A percentile compares a stretch with the other conserved stretches of the same genome.
Conservation (phyloP, 2,113 vertebrate species). For the Chionodraco myersi region DNA sequence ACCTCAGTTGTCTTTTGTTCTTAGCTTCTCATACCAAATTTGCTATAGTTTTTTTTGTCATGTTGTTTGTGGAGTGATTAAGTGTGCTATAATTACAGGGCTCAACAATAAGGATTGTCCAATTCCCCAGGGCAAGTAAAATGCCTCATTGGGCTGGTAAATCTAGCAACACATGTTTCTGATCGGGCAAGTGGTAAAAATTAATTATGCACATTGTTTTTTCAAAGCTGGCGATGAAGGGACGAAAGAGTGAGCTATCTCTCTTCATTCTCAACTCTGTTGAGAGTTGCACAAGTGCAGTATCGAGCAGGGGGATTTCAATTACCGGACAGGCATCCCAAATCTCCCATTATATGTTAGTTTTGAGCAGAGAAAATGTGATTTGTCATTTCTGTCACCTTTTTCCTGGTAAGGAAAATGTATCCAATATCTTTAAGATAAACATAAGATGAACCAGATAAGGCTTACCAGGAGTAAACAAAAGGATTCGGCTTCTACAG, state of each 20-base stretch:
- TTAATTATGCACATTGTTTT: no score
- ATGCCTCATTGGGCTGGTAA: no score
- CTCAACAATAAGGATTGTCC: no score
- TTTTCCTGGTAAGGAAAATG: not conserved
- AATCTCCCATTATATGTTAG: not conserved
- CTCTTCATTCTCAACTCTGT: no score
- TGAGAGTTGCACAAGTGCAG: no score
- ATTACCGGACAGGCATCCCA: no score
- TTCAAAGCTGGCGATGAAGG: no score
- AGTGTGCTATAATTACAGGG: not conserved
- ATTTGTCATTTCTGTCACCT: not conserved
- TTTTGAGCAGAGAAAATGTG: not conserved
- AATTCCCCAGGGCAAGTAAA: no score
- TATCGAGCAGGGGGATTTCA: no score
- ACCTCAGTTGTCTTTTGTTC: slow-evolving; percentile 21
- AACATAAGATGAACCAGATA: not conserved
- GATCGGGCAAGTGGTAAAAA: no score
- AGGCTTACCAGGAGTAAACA: not conserved
- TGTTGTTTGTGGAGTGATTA: not conserved
- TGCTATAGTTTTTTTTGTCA: not conserved
- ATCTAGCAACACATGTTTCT: no score
- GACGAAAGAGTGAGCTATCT: no score
- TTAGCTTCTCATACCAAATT: slow-evolving; percentile 1
- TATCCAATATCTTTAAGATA: not conserved
- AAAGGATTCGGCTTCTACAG: not conserved